Base-by-base conservation (phyloP, 1,140 invertebrate genomes). In the Lepidotrigona ventralis region DNA sequence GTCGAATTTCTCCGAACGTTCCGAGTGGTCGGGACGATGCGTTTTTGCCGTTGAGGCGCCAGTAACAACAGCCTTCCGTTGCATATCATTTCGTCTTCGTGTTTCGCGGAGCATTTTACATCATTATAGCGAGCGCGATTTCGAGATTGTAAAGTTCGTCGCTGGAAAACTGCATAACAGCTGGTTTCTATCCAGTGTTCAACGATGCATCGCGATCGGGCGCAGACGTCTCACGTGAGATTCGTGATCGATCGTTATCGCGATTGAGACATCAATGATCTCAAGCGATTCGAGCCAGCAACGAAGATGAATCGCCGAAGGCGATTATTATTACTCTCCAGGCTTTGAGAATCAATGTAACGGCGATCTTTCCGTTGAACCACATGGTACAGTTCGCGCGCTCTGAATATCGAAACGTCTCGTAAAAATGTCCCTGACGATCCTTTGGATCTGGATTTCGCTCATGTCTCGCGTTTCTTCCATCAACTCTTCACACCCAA, bases 11-110 rank as follows among this genome's bases (percentile, higher is more conserved):
- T 51, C 75, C n/a, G 33, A 46, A 0, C 6, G 26, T 5, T 60
- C 68, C 0, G 19, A 63, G 21, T 84, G 63, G 0, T 64, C 79
- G 39, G 53, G 11, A 11, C 73, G 81, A 19, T 84, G 71, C 19
- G 63, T 86, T 9, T 64, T 82, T 56, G 6, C 51, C 68, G 60
- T 84, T 70, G 11, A 19, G 39, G 39, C 39, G 39, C 39, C 39
- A 46, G 54, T 39, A 90, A 72, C 80, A 90, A 51, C 84, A 92
- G 83, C 78, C 80, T 90, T 81, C 82, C 85, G 86, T 88, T 79
- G 56, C 78, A 86, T 83, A 85, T 81, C 85, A 90, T 88, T 72
- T 85, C 81, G 79, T 85, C 54, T 79, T n/a, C 75, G 54, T 17
- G 70, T n/a, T 56, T 17, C 53, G 17, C 51, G 72, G 51, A 12